Evolutionary conservation across 1,140 invertebrate genomes (phyloP), one percentile per base, ranked within the genome.

Genomic region (Dendroctonus valens): DNA sequence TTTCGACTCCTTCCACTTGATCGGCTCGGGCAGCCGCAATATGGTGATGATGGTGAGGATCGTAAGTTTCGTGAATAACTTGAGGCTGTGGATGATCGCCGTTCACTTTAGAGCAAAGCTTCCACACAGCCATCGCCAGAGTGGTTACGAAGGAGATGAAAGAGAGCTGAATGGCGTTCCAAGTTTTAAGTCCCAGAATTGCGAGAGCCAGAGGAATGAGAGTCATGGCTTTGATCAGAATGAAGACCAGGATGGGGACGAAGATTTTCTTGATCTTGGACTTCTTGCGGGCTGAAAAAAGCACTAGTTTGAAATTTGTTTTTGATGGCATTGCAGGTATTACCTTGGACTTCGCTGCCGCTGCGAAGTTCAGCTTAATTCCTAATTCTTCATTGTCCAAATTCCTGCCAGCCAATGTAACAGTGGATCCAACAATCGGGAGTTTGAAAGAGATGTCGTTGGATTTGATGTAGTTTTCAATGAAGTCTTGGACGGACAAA

Each of bases 81-180:
- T 81, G 81, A 69, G 89, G 87, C 65, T 83, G 82, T 73, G 87
- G 83, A 76, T 90, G 89, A 64, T 87, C 59, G 7, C 66, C 66
- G 41, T 88, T 88, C 68, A 92, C 88, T 83, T 93, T 93, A 75
- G 91, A 91, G 82, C 90, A 92, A 54, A 93, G 81, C 75, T 92
- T 90, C 85, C 91, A 93, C 77, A 92, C 89, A 69, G 89, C 90
- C 76, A 93, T 82, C 68, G 87, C 89, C 65, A 91, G 86, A 69
- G 90, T 89, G 12, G 91, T 86, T 70, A 92, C 86, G 79, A 93
- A 93, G 49, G 89, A 91, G 85, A 92, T 91, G 85, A 93, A 93
- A 40, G 89, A 91, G 66, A 93, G 82, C 72, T 91, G 90, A 67
- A 92, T 85, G 0, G 90, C 90, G 76, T 93, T 93, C 87, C 90